Evolutionary conservation across 2,113 vertebrate species (phyloP).

Genomic region (Micromys minutus): DNA sequence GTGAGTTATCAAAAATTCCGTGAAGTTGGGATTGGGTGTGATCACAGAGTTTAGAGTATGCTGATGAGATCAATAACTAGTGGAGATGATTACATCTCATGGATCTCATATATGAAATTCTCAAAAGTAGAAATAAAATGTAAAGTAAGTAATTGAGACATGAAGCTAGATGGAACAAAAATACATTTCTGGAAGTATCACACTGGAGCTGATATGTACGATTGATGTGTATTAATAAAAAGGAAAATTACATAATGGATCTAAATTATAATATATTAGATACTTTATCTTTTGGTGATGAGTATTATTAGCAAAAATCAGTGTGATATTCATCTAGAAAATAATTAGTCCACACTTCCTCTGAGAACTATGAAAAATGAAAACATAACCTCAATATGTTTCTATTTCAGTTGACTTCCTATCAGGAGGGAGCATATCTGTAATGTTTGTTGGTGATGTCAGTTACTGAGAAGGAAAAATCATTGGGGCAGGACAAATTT

Average conservation of each 20-base stretch:
- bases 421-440: too few relatives aligned
- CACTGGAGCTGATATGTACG: background rate
- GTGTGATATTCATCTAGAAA: background rate
- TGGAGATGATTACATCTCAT: background rate
- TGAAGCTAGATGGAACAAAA: background rate
- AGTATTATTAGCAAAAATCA: background rate
- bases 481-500: background rate
- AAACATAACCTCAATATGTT: fast-evolving
- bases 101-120: background rate
- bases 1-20: background rate
- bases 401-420: background rate
- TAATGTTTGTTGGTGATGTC: background rate
- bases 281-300: background rate
- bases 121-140: background rate
- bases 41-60: background rate
- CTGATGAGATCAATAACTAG: background rate
- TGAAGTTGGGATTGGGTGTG: background rate
- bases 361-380: background rate
- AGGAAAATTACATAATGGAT: background rate
- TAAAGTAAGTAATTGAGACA: background rate
- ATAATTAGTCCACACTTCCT: background rate
- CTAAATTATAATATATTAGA: background rate
- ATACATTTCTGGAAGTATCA: background rate
- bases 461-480: background rate
- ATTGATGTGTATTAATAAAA: background rate